phyloP scores from a whole-genome alignment of 2,888 invertebrate species.

The Steinernema hermaphroditum region DNA sequence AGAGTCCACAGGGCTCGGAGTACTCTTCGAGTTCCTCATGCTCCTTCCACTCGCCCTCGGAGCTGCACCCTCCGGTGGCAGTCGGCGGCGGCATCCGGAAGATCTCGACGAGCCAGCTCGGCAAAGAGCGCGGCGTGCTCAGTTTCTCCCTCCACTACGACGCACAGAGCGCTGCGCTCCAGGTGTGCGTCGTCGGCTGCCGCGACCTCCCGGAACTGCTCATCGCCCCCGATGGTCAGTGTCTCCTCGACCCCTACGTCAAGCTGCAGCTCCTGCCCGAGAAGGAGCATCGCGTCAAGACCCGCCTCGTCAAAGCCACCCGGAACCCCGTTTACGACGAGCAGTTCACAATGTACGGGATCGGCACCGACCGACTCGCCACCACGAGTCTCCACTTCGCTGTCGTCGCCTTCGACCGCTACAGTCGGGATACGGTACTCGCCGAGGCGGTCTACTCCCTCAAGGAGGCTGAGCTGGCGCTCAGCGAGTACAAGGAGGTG shows the following conservation, averaged over 20 bases:
- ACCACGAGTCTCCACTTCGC: slow-evolving; percentile 86
- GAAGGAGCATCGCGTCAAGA: slow-evolving; percentile 77
- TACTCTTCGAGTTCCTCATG: slow-evolving; percentile 42
- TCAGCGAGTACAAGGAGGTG: slow-evolving; percentile 40
- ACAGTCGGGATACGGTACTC: slow-evolving; percentile 95
- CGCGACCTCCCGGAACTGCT: slow-evolving; percentile 57
- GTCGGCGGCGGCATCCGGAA: slow-evolving; percentile 23
- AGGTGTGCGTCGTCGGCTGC: slow-evolving; percentile 57
- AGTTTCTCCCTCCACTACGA: slow-evolving; percentile 61
- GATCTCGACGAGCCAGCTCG: slow-evolving; percentile 1
- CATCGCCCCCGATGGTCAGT: slow-evolving; percentile 53
- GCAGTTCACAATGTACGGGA: slow-evolving; percentile 96
- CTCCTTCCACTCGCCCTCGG: slow-evolving; percentile 22
- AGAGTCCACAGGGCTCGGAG: slow-evolving; percentile 42
- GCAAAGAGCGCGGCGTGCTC: slow-evolving; percentile 56
- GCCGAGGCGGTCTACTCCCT: slow-evolving; percentile 84
- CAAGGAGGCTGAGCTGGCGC: slow-evolving; percentile 71
- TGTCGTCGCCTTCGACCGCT: slow-evolving; percentile 85
- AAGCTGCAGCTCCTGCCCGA: slow-evolving; percentile 95
- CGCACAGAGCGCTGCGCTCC: slow-evolving; percentile 55
- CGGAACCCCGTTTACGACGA: slow-evolving; percentile 95
- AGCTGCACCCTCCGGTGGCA: slow-evolving; percentile 5
- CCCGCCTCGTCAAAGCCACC: slow-evolving; percentile 76
- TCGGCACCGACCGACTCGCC: slow-evolving; percentile 57
- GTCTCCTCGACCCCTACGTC: slow-evolving; percentile 84